These are phyloP conservation scores for Thymallus thymallus DNA, from an alignment of 2,113 vertebrate genomes.

Conservation along the genomic window DNA sequence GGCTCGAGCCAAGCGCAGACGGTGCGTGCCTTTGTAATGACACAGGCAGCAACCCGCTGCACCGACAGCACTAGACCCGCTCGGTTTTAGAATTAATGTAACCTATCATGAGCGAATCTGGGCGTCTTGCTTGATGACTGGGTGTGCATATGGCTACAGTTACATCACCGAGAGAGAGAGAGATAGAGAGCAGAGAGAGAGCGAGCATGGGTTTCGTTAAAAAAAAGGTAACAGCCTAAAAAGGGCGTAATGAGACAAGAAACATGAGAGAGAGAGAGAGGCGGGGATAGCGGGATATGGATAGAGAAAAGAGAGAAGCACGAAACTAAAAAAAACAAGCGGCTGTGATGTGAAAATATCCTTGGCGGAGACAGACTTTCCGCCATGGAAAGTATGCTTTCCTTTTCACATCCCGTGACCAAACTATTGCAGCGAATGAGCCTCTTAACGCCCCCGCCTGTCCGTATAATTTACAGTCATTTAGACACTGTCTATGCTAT, in stretches of 20 bases:
- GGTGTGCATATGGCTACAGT: not conserved
- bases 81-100: not conserved
- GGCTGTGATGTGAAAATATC: not conserved
- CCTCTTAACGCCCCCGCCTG: not conserved
- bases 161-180: not conserved
- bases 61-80: not conserved
- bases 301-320: not conserved
- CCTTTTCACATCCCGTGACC: constrained; percentile 38
- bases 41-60: too few relatives aligned
- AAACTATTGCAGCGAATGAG: constrained; percentile 20
- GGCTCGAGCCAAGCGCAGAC: not conserved
- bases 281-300: not conserved
- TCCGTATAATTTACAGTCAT: not conserved
- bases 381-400: constrained; percentile 29
- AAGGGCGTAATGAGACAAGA: constrained; percentile 48
- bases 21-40: too few relatives aligned
- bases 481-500: not conserved
- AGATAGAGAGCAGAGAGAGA: not conserved
- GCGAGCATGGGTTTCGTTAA: too few relatives aligned
- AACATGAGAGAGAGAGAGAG: constrained; percentile 4
- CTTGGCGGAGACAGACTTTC: constrained; percentile 10
- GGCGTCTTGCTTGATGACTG: not conserved
- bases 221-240: constrained; percentile 19
- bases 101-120: not conserved
- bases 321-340: constrained; percentile 10